Evolutionary conservation across 2,797 vertebrate genomes (phyloP), one percentile per base, ranked within the genome.

Genomic region (Smutsia gigantea): DNA sequence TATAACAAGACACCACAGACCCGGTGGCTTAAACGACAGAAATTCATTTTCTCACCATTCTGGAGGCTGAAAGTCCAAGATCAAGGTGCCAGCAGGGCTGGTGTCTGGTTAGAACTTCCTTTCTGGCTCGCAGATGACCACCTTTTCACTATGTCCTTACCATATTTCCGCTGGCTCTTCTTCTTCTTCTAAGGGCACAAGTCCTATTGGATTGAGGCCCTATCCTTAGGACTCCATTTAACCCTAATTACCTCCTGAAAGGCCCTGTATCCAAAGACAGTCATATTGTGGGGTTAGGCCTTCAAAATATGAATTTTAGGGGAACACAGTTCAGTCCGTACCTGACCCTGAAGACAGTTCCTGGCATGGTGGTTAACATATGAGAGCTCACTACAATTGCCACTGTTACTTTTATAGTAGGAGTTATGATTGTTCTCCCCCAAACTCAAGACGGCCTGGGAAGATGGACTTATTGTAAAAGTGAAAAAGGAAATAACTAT

Each of bases 391-490:
- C 13, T 23, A 66, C 31, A 57, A 49, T 27, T n/a, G 34, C 21
- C 13, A 11, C 9, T 29, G 25, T 49, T 63, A 49, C 61, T 63
- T 72, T 64, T 37, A 53, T 21, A 69, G 72, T 10, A 74, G 59
- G 17, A 39, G 2, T 87, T 82, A 59, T 15, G 5, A 93, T 14
- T 46, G 18, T 7, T 92, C 87, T 69, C 23, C 11, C 34, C 39
- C 34, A 59, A 84, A 89, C 11, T 84, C 15, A 66, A 86, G 95
- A 87, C 90, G 94, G 82, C 91, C 95, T 92, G 93, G 53, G 64
- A 98, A 97, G 96, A 98, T 78, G 94, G 83, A 95, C 95, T 92
- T 27, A 89, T 63, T 97, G 83, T 96, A 95, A 95, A 96, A 98
- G 96, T 95, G 57, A 96, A 93, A 64, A 97, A 93, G 77, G 92